These are phyloP conservation scores for Pycnomerus fuliginosus DNA, from an alignment of 2,888 invertebrate species.

Conservation along the genomic window DNA sequence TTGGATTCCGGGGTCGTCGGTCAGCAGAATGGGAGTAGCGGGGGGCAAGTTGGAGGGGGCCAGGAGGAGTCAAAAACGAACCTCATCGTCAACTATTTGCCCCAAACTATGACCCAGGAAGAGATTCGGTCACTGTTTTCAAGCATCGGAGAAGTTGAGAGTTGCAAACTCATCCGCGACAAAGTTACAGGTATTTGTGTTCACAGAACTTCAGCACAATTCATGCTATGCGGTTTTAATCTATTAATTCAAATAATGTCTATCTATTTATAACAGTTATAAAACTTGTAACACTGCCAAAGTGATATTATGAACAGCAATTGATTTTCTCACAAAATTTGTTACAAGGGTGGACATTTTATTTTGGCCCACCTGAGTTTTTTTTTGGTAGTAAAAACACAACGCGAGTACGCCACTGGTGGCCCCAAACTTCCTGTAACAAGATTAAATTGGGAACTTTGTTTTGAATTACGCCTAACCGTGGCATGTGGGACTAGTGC, in stretches of 20 bases:
- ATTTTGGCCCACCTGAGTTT: constrained; percentile 8
- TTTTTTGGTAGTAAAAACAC: constrained; percentile 1
- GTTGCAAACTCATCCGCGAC: constrained; percentile 98
- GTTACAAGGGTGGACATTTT: constrained; percentile 13
- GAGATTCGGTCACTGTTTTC: constrained; percentile 97
- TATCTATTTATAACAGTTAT: constrained; percentile 28
- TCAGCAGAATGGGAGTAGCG: constrained; percentile 79
- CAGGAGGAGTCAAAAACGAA: constrained; percentile 96
- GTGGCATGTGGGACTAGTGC: too few relatives aligned
- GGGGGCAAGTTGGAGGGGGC: constrained; percentile 58
- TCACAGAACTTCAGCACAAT: too few relatives aligned
- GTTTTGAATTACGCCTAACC: constrained; percentile 28
- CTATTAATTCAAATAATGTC: constrained; percentile 13
- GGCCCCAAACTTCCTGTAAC: constrained; percentile 37
- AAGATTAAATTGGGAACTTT: constrained; percentile 37
- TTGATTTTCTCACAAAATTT: constrained; percentile 20
- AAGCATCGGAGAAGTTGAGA: constrained; percentile 98
- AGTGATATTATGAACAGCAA: constrained; percentile 26
- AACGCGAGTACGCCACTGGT: constrained; percentile 27
- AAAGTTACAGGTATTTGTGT: constrained; percentile 94
- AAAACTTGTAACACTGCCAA: constrained; percentile 29
- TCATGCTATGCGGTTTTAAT: background rate
- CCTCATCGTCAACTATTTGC: constrained; percentile 98
- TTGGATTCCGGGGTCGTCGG: constrained; percentile 74
- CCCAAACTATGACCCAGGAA: constrained; percentile 99